phyloP scores from a whole-genome alignment of 2,113 vertebrate species.

The Oplegnathus fasciatus region DNA sequence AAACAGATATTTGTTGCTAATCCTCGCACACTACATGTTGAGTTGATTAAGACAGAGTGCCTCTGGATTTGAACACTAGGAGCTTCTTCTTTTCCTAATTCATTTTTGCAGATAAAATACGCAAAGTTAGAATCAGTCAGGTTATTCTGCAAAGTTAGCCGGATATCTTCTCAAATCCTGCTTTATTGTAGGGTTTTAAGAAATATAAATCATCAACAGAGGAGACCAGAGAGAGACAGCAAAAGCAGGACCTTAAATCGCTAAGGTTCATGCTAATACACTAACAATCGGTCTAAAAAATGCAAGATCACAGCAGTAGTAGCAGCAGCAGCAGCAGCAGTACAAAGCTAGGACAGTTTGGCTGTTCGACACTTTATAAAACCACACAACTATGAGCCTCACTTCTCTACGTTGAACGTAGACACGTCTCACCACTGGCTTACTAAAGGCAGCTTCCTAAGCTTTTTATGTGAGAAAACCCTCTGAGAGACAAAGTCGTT shows the following conservation, averaged over 20 bases:
- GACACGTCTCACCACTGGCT: conserved; percentile 21
- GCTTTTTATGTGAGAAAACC: conserved; percentile 51
- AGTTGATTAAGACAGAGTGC: conserved; percentile 34
- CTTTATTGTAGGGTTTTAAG: not conserved
- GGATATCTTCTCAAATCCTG: conserved; percentile 1
- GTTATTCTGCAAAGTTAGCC: conserved; percentile 1
- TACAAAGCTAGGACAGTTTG: conserved; percentile 51
- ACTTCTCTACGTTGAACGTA: conserved; percentile 12
- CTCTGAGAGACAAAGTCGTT: conserved; percentile 40
- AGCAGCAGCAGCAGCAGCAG: conserved; percentile 64
- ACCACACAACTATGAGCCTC: not conserved
- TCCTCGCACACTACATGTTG: not conserved
- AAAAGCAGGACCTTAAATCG: conserved; percentile 29
- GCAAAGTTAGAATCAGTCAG: conserved; percentile 1
- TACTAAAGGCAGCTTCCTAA: conserved; percentile 60
- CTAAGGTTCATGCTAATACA: conserved; percentile 37
- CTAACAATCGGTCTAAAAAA: conserved; percentile 50
- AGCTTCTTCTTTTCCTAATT: not conserved
- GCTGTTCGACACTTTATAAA: conserved; percentile 51
- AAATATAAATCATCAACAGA: conserved; percentile 3
- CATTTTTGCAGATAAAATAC: conserved; percentile 16
- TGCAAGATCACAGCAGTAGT: conserved; percentile 43
- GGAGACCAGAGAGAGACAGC: conserved; percentile 9
- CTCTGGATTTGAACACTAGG: not conserved
- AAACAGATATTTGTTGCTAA: not conserved